Evolutionary conservation across 2,888 invertebrate genomes (phyloP).

Genomic region (Agrotis ipsilon): DNA sequence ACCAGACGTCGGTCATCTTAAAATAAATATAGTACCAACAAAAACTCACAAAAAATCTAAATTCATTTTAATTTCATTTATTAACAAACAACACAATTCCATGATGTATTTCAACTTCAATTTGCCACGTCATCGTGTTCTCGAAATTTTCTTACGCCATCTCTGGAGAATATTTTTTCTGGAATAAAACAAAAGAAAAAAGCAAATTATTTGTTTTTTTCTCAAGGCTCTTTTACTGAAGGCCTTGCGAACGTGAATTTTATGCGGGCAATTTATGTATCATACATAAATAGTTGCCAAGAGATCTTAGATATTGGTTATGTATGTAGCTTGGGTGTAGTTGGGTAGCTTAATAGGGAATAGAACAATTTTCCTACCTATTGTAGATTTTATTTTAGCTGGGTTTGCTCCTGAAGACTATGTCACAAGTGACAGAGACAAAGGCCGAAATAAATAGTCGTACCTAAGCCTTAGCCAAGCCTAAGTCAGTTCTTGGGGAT

Average conservation of each 20-base stretch:
- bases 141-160: background rate
- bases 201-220: constrained; percentile 10
- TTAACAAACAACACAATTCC: constrained; percentile 20
- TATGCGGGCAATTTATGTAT: constrained; percentile 23
- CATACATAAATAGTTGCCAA: constrained; percentile 39
- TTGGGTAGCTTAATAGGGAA: background rate
- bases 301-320: constrained; percentile 32
- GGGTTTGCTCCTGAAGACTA: too few relatives aligned
- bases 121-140: constrained; percentile 18
- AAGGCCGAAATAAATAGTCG: too few relatives aligned
- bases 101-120: constrained; percentile 31
- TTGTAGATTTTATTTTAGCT: too few relatives aligned
- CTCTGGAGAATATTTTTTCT: constrained; percentile 22
- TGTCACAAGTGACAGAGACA: too few relatives aligned
- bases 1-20: background rate
- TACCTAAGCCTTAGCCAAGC: too few relatives aligned
- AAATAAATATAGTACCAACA: background rate
- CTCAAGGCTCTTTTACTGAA: constrained; percentile 16
- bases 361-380: background rate
- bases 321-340: background rate
- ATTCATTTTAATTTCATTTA: constrained; percentile 12
- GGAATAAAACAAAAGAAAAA: constrained; percentile 31
- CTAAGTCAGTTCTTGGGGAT: too few relatives aligned
- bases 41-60: background rate
- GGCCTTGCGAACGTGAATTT: constrained; percentile 7